Percentiles rank a stretch among this genome's conserved stretches.
Evolutionary conservation across 1,140 invertebrate species (phyloP).

Genomic region (Drosophila biarmipes): DNA sequence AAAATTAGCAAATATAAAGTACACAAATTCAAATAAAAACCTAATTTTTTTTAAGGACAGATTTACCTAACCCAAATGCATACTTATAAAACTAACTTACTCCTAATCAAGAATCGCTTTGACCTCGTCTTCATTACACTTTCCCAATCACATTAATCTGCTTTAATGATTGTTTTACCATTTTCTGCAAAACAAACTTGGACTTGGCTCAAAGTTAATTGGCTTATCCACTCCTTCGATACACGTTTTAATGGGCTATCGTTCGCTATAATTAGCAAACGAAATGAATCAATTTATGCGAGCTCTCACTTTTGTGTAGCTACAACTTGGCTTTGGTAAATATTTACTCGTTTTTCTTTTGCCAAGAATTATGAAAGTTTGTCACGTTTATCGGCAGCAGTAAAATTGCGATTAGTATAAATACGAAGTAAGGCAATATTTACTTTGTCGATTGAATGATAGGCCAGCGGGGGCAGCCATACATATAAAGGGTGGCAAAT

Average conservation of each 20-base stretch:
- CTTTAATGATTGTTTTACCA: constrained; percentile 61
- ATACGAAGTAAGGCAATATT: constrained; percentile 26
- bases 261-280: constrained; percentile 59
- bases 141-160: constrained; percentile 59
- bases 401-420: constrained; percentile 40
- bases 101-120: constrained; percentile 13
- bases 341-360: constrained; percentile 38
- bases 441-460: constrained; percentile 17
- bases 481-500: constrained; percentile 19
- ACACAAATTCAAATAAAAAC: too few relatives aligned
- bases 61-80: too few relatives aligned
- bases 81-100: constrained; percentile 8
- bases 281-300: constrained; percentile 47
- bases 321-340: constrained; percentile 19
- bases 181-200: constrained; percentile 25
- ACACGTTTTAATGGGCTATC: constrained; percentile 55
- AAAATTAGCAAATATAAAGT: too few relatives aligned
- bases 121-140: constrained; percentile 16
- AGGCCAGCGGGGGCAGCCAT: neutral
- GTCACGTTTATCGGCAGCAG: constrained; percentile 67
- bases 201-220: constrained; percentile 43
- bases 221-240: constrained; percentile 21
- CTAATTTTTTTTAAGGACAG: neutral
- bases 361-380: constrained; percentile 73
- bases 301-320: constrained; percentile 17